These are phyloP conservation scores for Muricea muricata DNA, from an alignment of 92 coral and sea anemone genomes.

Conservation along the genomic window DNA sequence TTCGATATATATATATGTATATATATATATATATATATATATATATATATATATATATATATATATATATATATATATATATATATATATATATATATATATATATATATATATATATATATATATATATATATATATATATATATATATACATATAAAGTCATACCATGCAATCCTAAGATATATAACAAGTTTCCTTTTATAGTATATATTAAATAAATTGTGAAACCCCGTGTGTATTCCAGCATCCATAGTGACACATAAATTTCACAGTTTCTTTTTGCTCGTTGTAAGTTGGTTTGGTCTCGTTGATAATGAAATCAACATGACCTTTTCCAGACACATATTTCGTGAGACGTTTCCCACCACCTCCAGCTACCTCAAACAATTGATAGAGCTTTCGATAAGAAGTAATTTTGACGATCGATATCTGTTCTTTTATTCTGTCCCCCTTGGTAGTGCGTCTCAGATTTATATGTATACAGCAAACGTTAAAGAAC, in stretches of 20 bases:
- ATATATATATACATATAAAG: no score
- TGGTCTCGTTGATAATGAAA: conserved; percentile 46
- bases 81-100: no score
- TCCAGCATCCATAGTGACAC: conserved; percentile 70
- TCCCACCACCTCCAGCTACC: conserved; percentile 34
- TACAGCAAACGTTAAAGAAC: conserved; percentile 59
- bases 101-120: no score
- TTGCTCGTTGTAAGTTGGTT: conserved; percentile 45
- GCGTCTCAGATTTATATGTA: conserved; percentile 30
- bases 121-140: no score
- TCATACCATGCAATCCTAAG: no score
- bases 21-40: no score
- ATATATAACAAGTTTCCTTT: no score
- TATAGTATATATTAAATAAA: conserved; percentile 47
- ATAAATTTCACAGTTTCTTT: conserved; percentile 48
- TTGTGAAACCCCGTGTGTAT: conserved; percentile 63
- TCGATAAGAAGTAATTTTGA: conserved; percentile 14
- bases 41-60: no score
- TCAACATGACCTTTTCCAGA: conserved; percentile 59
- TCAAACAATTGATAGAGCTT: conserved; percentile 59
- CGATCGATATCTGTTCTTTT: conserved; percentile 46
- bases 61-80: no score
- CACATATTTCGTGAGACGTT: conserved; percentile 24
- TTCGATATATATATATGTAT: no score
- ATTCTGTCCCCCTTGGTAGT: conserved; percentile 12